Conservation (phyloP, 2,797 vertebrate species). For the Nyctibius grandis region DNA sequence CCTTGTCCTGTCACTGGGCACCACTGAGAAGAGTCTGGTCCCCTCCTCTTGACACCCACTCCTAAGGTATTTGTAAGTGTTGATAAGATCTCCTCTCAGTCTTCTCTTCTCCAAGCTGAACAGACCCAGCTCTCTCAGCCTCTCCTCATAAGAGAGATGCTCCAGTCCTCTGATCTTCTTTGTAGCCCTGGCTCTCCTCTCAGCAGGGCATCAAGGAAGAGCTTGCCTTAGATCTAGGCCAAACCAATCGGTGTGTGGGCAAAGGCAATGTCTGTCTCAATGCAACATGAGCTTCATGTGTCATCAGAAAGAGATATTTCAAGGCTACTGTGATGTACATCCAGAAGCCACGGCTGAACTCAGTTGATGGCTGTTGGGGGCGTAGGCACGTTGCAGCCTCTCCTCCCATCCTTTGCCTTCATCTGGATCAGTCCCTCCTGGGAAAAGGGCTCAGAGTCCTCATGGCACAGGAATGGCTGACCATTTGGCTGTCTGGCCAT, state of each 20-base stretch:
- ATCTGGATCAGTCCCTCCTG: not conserved
- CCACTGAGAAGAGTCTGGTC: too few species aligned
- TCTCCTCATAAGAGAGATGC: too few species aligned
- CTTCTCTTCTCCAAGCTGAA: too few species aligned
- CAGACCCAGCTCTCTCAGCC: too few species aligned
- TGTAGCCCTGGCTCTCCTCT: not conserved
- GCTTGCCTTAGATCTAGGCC: not conserved
- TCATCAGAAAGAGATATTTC: not conserved
- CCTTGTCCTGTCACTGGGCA: too few species aligned
- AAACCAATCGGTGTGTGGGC: not conserved
- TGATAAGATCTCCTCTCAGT: too few species aligned
- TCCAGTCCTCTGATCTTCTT: too few species aligned
- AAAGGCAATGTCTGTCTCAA: not conserved
- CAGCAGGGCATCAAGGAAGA: not conserved
- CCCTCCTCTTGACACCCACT: too few species aligned
- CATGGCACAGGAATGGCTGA: fast-evolving
- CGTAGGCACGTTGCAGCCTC: not conserved
- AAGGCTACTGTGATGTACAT: not conserved
- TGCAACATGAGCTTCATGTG: not conserved
- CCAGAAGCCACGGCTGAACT: not conserved
- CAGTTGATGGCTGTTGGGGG: not conserved
- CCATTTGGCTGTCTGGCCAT: not conserved
- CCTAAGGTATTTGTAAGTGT: too few species aligned
- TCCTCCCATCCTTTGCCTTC: not conserved
- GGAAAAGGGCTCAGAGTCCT: not conserved